Evolutionary conservation across 1,140 invertebrate species (phyloP).

Genomic region (Medauroidea extradentata): DNA sequence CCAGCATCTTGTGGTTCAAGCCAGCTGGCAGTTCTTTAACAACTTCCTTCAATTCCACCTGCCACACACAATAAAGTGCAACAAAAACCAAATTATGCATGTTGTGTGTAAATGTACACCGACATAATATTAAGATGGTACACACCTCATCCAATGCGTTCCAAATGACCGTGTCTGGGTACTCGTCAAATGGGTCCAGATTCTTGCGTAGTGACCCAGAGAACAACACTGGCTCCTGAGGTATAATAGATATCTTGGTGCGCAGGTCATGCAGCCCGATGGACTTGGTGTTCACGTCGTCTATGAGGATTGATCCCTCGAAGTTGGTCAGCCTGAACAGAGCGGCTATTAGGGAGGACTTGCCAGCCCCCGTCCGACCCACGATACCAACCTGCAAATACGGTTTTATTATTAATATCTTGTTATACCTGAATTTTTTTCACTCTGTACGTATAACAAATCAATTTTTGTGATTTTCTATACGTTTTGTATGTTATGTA

Average conservation of each 20-base stretch:
- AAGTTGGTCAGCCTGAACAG: slow-evolving; percentile 68
- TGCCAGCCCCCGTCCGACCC: slow-evolving; percentile 86
- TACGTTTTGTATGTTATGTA: no score
- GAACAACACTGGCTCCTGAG: slow-evolving; percentile 76
- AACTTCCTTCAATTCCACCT: slow-evolving; percentile 52
- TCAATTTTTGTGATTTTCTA: no score
- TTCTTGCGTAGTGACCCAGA: slow-evolving; percentile 73
- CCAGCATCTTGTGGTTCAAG: slow-evolving; percentile 43
- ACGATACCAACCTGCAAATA: slow-evolving; percentile 75
- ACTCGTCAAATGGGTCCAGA: slow-evolving; percentile 74
- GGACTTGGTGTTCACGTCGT: slow-evolving; percentile 57
- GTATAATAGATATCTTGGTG: slow-evolving; percentile 74
- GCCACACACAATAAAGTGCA: background rate
- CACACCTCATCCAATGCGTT: slow-evolving; percentile 49
- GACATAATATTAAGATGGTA: no score
- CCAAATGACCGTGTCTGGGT: slow-evolving; percentile 54
- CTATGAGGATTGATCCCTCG: slow-evolving; percentile 59
- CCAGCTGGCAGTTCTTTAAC: slow-evolving; percentile 47
- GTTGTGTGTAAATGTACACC: no score
- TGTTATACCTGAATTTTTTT: no score
- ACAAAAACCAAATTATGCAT: background rate
- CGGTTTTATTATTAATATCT: no score
- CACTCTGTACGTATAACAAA: no score
- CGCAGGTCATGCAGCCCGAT: slow-evolving; percentile 68
- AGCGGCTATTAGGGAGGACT: slow-evolving; percentile 80